A percentile compares a stretch with the other conserved stretches of the same genome.
Conservation (phyloP, 2,888 invertebrate genomes). For the Epicampocera succincta region DNA sequence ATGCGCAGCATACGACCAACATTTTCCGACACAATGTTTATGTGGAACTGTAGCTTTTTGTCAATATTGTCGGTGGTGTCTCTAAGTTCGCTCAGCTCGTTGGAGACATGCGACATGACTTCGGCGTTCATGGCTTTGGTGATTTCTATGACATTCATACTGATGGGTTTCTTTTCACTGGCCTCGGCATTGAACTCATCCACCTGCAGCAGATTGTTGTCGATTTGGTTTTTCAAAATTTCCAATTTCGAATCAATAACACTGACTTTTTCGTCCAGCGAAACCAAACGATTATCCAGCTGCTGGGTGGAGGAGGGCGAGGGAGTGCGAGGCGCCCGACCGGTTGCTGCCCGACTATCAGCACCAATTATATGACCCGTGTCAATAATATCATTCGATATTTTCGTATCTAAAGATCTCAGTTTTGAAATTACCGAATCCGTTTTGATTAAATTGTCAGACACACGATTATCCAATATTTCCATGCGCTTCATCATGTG, state of each 20-base stretch:
- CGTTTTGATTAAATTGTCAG: constrained; percentile 92
- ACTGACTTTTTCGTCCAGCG: constrained; percentile 91
- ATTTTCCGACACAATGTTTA: constrained; percentile 91
- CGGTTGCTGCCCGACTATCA: constrained; percentile 39
- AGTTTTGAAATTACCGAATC: constrained; percentile 91
- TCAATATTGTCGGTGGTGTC: constrained; percentile 90
- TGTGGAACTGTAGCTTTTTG: constrained; percentile 91
- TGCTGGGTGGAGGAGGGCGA: constrained; percentile 78
- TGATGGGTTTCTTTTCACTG: constrained; percentile 92
- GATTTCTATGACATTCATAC: constrained; percentile 91
- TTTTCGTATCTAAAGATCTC: constrained; percentile 88
- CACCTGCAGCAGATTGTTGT: constrained; percentile 89
- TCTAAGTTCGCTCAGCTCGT: constrained; percentile 90
- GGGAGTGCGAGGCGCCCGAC: constrained; percentile 73
- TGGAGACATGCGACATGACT: constrained; percentile 90
- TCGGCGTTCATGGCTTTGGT: constrained; percentile 92
- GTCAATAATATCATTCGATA: constrained; percentile 84
- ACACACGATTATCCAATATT: constrained; percentile 89
- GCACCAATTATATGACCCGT: constrained; percentile 73
- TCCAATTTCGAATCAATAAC: constrained; percentile 91
- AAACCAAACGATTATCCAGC: constrained; percentile 86
- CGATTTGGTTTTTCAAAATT: constrained; percentile 90
- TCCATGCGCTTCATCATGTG: constrained; percentile 93
- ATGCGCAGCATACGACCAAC: constrained; percentile 89
- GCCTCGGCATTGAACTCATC: constrained; percentile 94